Percentiles rank a stretch among this genome's conserved stretches.
phyloP scores from a whole-genome alignment of 1,140 invertebrate genomes.

The Orius insidiosus region DNA sequence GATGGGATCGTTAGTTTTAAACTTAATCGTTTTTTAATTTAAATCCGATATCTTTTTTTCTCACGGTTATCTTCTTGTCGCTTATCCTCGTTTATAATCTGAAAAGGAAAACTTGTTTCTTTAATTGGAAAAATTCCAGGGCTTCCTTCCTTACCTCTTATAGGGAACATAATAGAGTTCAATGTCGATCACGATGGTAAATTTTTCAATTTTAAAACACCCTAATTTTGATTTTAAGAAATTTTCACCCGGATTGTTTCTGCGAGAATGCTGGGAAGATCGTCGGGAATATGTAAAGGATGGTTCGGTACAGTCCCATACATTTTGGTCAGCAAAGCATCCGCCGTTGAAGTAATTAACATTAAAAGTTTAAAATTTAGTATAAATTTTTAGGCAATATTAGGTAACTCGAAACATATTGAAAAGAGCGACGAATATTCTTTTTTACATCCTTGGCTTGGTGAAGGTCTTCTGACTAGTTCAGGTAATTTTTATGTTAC shows the following conservation, averaged over 20 bases:
- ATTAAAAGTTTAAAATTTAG: background rate
- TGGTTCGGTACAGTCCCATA: conserved; percentile 31
- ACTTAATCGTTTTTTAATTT: conserved; percentile 9
- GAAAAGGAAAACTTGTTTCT: conserved; percentile 25
- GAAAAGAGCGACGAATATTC: conserved; percentile 55
- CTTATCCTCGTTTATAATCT: conserved; percentile 25
- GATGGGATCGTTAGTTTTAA: background rate
- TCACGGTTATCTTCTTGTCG: background rate
- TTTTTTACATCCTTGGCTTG: conserved; percentile 58
- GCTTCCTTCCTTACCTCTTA: conserved; percentile 32
- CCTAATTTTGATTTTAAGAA: conserved; percentile 24
- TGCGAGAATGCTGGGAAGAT: conserved; percentile 28
- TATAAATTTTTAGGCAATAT: conserved; percentile 35
- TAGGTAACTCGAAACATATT: conserved; percentile 50
- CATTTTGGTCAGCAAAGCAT: conserved; percentile 29
- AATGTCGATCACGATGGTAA: conserved; percentile 31
- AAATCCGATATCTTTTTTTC: conserved; percentile 30
- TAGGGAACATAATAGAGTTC: conserved; percentile 36
- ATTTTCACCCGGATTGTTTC: conserved; percentile 30
- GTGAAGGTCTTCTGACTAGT: conserved; percentile 54
- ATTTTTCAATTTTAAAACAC: conserved; percentile 5
- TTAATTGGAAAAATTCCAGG: conserved; percentile 34
- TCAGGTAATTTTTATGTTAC: conserved; percentile 23
- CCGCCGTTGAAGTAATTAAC: conserved; percentile 19
- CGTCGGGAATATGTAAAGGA: conserved; percentile 28